Base-by-base conservation (phyloP, 2,113 vertebrate species). In the Litocranius walleri region DNA sequence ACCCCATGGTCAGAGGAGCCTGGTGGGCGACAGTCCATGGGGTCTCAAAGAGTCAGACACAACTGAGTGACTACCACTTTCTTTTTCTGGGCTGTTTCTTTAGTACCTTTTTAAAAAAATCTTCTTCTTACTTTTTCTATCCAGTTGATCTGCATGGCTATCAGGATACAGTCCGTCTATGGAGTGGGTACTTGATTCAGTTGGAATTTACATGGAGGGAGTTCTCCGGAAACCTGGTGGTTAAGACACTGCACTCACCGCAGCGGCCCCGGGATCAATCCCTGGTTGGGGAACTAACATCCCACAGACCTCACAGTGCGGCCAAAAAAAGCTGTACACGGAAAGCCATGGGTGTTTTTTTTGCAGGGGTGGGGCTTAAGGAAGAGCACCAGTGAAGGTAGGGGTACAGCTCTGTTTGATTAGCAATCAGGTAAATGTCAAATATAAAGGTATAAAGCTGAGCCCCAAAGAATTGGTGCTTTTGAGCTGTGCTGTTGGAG, bases 131-230 rank as follows among this genome's bases (percentile, higher is more conserved):
- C 6, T 14, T 71, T 82, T 93, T 56, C 45, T 67, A 96, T 3
- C 17, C 11, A 57, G 40, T 57, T 89, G 23, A 93, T 82, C 61
- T 61, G 45, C 15, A 33, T 0, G 3, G 36, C 27, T 91, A 4
- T 15, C 40, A 59, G 61, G 48, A 36, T 61, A 29, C 0, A 64
- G n/a, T 36, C 62, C n/a, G 19, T 71, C 67, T 82, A 21, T 11
- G 33, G 88, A 91, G 29, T 90, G 36, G 23, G 80, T 89, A 45
- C 67, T 95, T 91, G 48, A 64, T 56, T 88, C 67, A 7, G 19
- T 96, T 67, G 59, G 62, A 84, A 67, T 77, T 48, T 88, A 23
- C 25, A 40, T 48, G 19, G 74, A 83, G 15, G 77, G 14, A 80
- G 15, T 33, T 50, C 45, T 30, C 15, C 1, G 0, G 27, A 30